Evolutionary conservation across 2,113 vertebrate genomes (phyloP).

Genomic region (Euleptes europaea): DNA sequence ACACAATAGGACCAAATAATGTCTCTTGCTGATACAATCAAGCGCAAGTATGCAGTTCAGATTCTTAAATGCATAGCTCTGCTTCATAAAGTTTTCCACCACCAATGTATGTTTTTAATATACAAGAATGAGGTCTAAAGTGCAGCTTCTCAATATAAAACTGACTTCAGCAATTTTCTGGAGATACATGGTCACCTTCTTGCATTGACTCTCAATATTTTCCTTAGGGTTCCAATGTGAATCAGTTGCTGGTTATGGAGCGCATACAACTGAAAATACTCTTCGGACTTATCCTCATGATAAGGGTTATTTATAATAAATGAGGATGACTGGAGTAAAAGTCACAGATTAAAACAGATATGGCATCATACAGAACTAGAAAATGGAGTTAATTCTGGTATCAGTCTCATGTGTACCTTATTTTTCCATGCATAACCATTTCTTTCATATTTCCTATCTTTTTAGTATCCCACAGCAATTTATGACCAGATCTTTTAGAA

Average conservation of each 20-base stretch:
- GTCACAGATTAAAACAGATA: background rate
- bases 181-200: slow-evolving; percentile 5
- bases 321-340: background rate
- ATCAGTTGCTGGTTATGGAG: background rate
- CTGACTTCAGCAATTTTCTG: slow-evolving; percentile 20
- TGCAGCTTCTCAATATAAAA: background rate
- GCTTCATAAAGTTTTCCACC: fast-evolving
- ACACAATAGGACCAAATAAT: slow-evolving; percentile 19
- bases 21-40: slow-evolving; percentile 27
- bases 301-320: background rate
- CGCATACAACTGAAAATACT: background rate
- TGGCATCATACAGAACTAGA: background rate
- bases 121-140: background rate
- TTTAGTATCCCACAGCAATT: background rate
- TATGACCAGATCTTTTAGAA: slow-evolving; percentile 40
- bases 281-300: background rate
- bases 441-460: slow-evolving; percentile 8
- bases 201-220: slow-evolving; percentile 13
- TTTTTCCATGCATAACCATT: slow-evolving; percentile 17
- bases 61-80: background rate
- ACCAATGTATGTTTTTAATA: slow-evolving; percentile 13
- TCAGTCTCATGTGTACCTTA: background rate
- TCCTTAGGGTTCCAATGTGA: background rate
- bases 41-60: slow-evolving; percentile 7
- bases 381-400: background rate